Percentiles rank a stretch among this genome's conserved stretches.
These are phyloP conservation scores for Nothobranchius kuhntae DNA, from an alignment of 2,113 vertebrate genomes.

Conservation along the genomic window DNA sequence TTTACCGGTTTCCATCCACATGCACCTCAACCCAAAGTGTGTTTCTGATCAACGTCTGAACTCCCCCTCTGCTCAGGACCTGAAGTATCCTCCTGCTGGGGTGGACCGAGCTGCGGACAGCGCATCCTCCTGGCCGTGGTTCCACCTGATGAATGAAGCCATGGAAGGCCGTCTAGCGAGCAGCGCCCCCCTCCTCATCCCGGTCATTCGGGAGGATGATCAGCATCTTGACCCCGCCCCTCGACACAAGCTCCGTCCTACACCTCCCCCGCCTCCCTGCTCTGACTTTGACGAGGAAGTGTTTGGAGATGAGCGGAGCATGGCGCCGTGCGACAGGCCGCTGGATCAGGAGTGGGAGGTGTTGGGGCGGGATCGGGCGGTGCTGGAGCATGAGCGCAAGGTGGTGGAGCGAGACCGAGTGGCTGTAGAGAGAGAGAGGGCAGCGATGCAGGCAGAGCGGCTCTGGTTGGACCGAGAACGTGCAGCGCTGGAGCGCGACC, in stretches of 20 bases:
- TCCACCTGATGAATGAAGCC: conserved; percentile 79
- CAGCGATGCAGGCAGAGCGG: conserved; percentile 52
- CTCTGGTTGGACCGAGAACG: conserved; percentile 67
- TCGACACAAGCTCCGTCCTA: conserved; percentile 27
- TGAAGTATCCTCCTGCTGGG: conserved; percentile 76
- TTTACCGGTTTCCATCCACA: no score
- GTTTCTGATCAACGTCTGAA: no score
- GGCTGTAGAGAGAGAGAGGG: conserved; percentile 58
- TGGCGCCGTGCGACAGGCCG: conserved; percentile 30
- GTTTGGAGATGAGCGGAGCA: conserved; percentile 18
- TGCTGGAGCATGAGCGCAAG: conserved; percentile 47
- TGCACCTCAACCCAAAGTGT: no score
- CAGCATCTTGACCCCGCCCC: conserved; percentile 34
- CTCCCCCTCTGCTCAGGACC: conserved; percentile 56
- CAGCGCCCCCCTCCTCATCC: conserved; percentile 65
- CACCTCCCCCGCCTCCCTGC: conserved; percentile 14
- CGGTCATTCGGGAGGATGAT: conserved; percentile 54
- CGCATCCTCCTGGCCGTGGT: conserved; percentile 80
- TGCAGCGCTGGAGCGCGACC: conserved; percentile 64
- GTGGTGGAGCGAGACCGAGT: conserved; percentile 57
- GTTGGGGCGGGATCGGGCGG: conserved; percentile 59
- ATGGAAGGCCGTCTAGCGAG: conserved; percentile 72
- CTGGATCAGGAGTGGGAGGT: conserved; percentile 70
- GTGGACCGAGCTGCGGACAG: conserved; percentile 65
- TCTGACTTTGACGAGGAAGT: conserved; percentile 46